A percentile compares a stretch with the other conserved stretches of the same genome.
phyloP scores from a whole-genome alignment of 2,888 invertebrate species.

The Gisinianus flammeolus region DNA sequence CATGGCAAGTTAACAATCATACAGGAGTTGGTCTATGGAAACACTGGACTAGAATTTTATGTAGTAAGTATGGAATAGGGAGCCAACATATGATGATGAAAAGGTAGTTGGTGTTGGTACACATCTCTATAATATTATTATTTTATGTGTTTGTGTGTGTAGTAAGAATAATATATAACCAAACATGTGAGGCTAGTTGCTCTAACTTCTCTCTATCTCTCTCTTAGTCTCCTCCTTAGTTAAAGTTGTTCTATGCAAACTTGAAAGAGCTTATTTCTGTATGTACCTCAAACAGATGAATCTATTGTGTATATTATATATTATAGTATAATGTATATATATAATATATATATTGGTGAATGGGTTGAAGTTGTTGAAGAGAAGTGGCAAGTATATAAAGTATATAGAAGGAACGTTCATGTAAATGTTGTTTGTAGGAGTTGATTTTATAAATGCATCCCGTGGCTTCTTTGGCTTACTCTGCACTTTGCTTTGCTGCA shows the following conservation, averaged over 20 bases:
- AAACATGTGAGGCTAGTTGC: neutral
- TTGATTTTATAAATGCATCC: conserved; percentile 39
- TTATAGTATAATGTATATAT: no score
- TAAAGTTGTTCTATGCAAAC: neutral
- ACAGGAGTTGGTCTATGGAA: no score
- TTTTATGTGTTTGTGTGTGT: no score
- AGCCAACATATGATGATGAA: no score
- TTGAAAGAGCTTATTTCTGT: neutral
- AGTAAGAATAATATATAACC: neutral
- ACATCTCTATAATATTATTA: no score
- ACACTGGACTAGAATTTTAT: no score
- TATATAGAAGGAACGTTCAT: neutral
- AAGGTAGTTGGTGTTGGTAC: no score
- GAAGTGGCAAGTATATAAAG: neutral
- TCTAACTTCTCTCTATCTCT: neutral
- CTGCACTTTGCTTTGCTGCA: conserved; percentile 37
- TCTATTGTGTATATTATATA: no score
- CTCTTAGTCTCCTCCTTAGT: neutral
- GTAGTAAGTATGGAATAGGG: no score
- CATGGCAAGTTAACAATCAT: conserved; percentile 1
- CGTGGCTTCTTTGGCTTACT: conserved; percentile 29
- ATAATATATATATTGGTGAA: no score
- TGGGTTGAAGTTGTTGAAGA: no score
- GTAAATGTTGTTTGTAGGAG: conserved; percentile 35
- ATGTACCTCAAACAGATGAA: no score